phyloP scores from a whole-genome alignment of 2,888 invertebrate genomes.

The Gisinianus flammeolus region DNA sequence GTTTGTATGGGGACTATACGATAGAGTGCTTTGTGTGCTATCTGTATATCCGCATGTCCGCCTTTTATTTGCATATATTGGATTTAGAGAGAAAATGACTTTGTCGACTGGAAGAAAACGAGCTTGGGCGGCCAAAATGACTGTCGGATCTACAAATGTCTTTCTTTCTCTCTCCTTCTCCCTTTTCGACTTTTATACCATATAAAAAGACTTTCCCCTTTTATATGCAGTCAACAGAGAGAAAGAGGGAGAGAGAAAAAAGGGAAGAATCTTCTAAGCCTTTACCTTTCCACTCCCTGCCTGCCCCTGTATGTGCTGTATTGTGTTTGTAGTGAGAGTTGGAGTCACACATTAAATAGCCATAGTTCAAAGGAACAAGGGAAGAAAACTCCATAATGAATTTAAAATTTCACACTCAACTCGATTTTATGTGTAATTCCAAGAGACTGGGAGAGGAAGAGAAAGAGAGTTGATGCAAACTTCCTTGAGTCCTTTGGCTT shows the following conservation, averaged over 20 bases:
- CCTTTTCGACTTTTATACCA: neutral
- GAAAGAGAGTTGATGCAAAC: no score
- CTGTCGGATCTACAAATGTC: slow-evolving; percentile 27
- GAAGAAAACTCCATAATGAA: slow-evolving; percentile 2
- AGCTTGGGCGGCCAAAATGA: slow-evolving; percentile 5
- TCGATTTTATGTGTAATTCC: neutral
- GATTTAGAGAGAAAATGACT: slow-evolving; percentile 17
- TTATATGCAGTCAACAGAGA: no score
- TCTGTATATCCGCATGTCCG: no score
- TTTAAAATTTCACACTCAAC: neutral
- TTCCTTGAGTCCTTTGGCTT: neutral
- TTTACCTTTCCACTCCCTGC: neutral
- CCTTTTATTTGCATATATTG: neutral
- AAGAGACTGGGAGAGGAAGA: no score
- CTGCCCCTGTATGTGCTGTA: neutral
- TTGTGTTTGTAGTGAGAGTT: neutral
- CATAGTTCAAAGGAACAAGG: neutral
- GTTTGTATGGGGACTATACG: no score
- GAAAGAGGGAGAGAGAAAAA: no score
- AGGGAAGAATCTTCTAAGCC: no score
- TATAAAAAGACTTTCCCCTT: neutral
- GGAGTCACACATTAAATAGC: neutral
- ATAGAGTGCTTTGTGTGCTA: no score
- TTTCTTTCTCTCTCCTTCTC: slow-evolving; percentile 8
- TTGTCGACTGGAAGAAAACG: slow-evolving; percentile 13